Percentiles rank a stretch among this genome's conserved stretches.
Evolutionary conservation across 2,113 vertebrate species (phyloP).

Genomic region (Eupsittula cactorum): DNA sequence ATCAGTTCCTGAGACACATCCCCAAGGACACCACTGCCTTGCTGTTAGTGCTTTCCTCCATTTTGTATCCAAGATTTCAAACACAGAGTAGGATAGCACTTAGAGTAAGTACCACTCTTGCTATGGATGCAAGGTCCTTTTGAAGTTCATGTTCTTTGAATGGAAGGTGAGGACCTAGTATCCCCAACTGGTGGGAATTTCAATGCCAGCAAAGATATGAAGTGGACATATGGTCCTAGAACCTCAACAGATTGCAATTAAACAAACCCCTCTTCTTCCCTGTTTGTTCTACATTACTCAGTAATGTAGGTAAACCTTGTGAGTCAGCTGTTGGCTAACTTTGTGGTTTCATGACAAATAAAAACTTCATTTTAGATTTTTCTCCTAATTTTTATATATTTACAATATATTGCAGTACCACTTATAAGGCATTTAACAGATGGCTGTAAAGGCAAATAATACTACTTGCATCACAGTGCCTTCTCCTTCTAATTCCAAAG

Average conservation of each 20-base stretch:
- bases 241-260: background rate
- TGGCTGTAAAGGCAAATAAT: background rate
- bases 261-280: background rate
- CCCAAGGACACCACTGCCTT: background rate
- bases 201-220: background rate
- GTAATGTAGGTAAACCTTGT: background rate
- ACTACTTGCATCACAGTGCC: background rate
- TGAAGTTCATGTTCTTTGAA: background rate
- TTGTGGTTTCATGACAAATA: background rate
- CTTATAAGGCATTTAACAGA: background rate
- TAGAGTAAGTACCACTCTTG: background rate
- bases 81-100: background rate
- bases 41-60: background rate
- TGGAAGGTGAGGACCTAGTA: background rate
- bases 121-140: background rate
- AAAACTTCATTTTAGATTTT: background rate
- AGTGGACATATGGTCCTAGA: background rate
- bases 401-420: background rate
- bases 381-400: background rate
- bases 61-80: background rate
- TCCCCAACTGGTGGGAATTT: background rate
- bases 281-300: background rate
- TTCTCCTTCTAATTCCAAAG: background rate
- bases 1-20: background rate
- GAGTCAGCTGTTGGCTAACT: background rate